These are phyloP conservation scores for Asarcornis scutulata DNA, from an alignment of 2,113 vertebrate species.

Conservation along the genomic window DNA sequence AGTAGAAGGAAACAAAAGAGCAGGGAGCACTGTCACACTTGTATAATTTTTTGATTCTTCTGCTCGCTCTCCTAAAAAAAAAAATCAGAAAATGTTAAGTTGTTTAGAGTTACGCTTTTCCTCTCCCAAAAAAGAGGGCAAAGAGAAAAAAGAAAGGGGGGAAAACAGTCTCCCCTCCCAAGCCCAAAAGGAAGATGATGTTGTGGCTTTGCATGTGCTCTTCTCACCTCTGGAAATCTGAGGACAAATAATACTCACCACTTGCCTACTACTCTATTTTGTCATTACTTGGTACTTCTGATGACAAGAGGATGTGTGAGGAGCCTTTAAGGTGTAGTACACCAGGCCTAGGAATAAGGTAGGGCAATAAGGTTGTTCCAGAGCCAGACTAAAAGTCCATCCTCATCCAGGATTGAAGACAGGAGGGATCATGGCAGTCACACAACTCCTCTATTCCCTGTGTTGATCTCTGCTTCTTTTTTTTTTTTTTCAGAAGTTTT, in stretches of 20 bases:
- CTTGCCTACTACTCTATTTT: not conserved
- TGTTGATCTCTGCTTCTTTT: not conserved
- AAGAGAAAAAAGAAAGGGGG: too few species aligned
- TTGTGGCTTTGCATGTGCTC: not conserved
- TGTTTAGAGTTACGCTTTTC: not conserved
- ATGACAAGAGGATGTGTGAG: not conserved
- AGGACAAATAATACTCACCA: not conserved
- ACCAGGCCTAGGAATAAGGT: not conserved
- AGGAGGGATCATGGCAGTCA: not conserved
- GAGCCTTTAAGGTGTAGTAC: not conserved
- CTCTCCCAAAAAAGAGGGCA: too few species aligned
- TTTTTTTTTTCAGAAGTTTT: not conserved
- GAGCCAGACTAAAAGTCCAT: not conserved
- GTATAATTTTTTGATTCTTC: not conserved
- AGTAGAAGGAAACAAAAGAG: not conserved
- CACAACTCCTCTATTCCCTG: not conserved
- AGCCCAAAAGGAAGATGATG: not conserved
- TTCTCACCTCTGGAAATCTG: not conserved
- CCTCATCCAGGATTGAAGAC: not conserved
- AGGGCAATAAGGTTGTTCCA: not conserved
- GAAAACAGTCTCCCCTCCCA: too few species aligned
- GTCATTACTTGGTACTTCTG: not conserved
- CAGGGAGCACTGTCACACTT: fast-evolving
- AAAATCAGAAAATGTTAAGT: not conserved
- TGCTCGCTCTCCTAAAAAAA: not conserved